Evolutionary conservation across 1,140 invertebrate genomes (phyloP).

Genomic region (Whitmania pigra): DNA sequence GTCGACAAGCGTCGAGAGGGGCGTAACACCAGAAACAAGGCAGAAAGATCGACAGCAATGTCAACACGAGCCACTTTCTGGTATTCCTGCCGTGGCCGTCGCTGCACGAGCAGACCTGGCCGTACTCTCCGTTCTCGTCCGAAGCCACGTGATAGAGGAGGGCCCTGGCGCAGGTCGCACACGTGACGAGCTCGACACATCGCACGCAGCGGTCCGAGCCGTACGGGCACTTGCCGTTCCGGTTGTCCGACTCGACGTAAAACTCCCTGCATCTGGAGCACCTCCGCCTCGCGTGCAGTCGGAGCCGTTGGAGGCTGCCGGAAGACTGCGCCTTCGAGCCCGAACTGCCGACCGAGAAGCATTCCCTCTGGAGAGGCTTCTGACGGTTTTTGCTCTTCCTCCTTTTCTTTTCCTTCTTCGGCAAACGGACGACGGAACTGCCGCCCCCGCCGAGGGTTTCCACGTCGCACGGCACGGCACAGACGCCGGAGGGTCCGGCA

Average conservation of each 20-base stretch:
- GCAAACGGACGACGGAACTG: slow-evolving; percentile 40
- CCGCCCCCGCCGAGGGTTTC: slow-evolving; percentile 17
- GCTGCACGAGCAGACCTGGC: slow-evolving; percentile 39
- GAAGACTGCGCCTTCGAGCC: slow-evolving; percentile 21
- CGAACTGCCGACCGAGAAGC: not conserved
- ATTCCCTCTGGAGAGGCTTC: not conserved
- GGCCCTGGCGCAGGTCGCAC: slow-evolving; percentile 63
- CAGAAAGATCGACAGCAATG: slow-evolving; percentile 69
- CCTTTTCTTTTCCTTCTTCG: not conserved
- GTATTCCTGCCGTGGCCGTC: slow-evolving; percentile 32
- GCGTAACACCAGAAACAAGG: slow-evolving; percentile 87
- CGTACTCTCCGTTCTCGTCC: slow-evolving; percentile 53
- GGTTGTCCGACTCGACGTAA: slow-evolving; percentile 60
- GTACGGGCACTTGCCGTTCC: slow-evolving; percentile 66
- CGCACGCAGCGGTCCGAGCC: slow-evolving; percentile 69
- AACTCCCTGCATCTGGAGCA: slow-evolving; percentile 45
- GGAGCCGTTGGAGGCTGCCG: slow-evolving; percentile 8
- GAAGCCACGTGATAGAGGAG: slow-evolving; percentile 84
- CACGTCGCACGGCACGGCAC: not conserved
- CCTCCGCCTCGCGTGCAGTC: slow-evolving; percentile 30
- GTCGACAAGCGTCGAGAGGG: slow-evolving; percentile 68
- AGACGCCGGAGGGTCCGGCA: not conserved
- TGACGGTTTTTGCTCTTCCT: slow-evolving; percentile 40
- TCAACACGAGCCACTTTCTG: slow-evolving; percentile 63
- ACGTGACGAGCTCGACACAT: slow-evolving; percentile 67